phyloP scores from a whole-genome alignment of 2,113 vertebrate genomes.

The Antechinus stuartii region DNA sequence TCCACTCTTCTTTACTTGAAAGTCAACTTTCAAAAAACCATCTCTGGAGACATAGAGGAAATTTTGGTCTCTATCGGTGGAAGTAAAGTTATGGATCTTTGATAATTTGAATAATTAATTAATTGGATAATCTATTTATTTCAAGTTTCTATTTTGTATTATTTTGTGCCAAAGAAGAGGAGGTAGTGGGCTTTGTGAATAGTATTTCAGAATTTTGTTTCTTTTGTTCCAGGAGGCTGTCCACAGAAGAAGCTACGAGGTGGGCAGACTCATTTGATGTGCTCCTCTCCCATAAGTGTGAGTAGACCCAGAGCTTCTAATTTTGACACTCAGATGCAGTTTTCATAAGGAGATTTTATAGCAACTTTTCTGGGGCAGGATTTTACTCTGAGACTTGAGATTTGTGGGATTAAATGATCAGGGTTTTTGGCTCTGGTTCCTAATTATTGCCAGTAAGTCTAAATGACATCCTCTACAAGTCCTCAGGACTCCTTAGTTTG shows the following conservation, averaged over 20 bases:
- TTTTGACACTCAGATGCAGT: background rate
- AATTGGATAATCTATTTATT: background rate
- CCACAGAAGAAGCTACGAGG: constrained; percentile 88
- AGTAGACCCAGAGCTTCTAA: constrained; percentile 75
- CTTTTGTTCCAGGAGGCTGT: constrained; percentile 83
- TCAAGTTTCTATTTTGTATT: background rate
- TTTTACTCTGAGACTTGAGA: background rate
- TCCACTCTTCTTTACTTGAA: background rate
- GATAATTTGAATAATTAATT: background rate
- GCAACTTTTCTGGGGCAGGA: constrained; percentile 10
- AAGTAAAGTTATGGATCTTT: background rate
- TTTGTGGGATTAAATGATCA: background rate
- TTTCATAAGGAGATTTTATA: background rate
- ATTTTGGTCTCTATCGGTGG: background rate
- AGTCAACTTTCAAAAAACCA: background rate
- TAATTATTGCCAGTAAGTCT: constrained; percentile 17
- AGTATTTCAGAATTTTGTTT: constrained; percentile 48
- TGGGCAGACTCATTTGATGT: constrained; percentile 90
- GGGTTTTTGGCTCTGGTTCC: background rate
- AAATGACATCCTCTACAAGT: background rate
- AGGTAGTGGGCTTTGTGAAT: background rate
- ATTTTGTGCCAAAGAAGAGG: background rate
- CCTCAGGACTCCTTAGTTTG: background rate
- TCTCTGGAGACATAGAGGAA: background rate
- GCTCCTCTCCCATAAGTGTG: constrained; percentile 89